Percentiles rank a stretch among this genome's conserved stretches.
Evolutionary conservation across 1,140 invertebrate species (phyloP).

Genomic region (Papilio aristodemus): DNA sequence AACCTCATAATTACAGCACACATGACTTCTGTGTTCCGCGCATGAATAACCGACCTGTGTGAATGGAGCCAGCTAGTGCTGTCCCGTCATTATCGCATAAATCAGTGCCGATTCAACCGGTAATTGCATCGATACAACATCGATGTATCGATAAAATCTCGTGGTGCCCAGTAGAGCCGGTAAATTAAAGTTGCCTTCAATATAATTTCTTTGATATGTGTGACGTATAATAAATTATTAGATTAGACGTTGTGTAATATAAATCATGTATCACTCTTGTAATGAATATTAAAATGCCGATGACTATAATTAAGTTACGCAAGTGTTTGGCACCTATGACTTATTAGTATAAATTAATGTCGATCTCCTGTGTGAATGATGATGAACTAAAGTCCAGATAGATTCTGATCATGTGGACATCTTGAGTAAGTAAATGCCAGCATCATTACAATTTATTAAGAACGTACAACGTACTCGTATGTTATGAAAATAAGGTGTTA

Average conservation of each 20-base stretch:
- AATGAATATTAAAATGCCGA: constrained; percentile 46
- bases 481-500: too few relatives aligned
- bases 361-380: background rate
- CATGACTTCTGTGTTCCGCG: constrained; percentile 65
- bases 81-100: constrained; percentile 68
- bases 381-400: background rate
- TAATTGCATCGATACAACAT: constrained; percentile 60
- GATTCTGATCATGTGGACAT: background rate
- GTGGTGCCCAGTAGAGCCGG: constrained; percentile 42
- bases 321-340: constrained; percentile 19
- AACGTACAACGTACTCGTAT: background rate
- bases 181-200: constrained; percentile 52
- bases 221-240: constrained; percentile 61
- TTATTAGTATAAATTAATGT: constrained; percentile 5
- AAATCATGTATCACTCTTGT: constrained; percentile 47
- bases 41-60: constrained; percentile 46
- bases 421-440: background rate
- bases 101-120: constrained; percentile 64
- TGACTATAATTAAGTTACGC: constrained; percentile 31
- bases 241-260: constrained; percentile 49
- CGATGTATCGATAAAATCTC: constrained; percentile 48
- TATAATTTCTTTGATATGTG: constrained; percentile 65
- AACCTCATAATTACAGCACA: constrained; percentile 53
- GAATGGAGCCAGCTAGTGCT: constrained; percentile 48
- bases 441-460: background rate